Conservation (phyloP, 2,888 invertebrate species). For the Tetranychus truncatus region DNA sequence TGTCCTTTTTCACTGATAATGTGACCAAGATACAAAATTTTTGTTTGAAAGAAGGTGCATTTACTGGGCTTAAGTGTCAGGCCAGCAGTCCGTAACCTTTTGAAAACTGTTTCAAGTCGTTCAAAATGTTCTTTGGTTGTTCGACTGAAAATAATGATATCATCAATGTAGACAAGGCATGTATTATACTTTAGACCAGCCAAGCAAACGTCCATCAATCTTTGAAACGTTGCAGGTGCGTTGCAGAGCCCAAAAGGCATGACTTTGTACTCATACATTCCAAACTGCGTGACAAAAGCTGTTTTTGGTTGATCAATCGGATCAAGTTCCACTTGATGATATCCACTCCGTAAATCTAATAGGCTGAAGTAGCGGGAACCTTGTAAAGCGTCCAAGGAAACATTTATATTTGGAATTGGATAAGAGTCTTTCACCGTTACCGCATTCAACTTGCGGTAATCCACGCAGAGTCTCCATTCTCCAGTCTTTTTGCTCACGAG, state of each 20-base stretch:
- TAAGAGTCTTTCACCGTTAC: too few relatives aligned
- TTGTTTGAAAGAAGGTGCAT: too few relatives aligned
- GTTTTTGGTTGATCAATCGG: constrained; percentile 26
- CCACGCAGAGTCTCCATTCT: too few relatives aligned
- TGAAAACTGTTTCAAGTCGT: constrained; percentile 24
- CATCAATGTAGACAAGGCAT: constrained; percentile 26
- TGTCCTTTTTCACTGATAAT: too few relatives aligned
- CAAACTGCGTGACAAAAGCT: constrained; percentile 25
- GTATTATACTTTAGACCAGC: constrained; percentile 24
- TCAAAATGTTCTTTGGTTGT: constrained; percentile 23
- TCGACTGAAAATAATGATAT: constrained; percentile 24
- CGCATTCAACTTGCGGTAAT: too few relatives aligned
- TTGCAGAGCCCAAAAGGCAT: constrained; percentile 26
- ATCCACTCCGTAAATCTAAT: too few relatives aligned
- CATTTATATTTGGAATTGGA: too few relatives aligned
- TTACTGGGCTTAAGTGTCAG: too few relatives aligned
- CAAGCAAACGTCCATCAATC: constrained; percentile 25
- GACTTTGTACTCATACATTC: constrained; percentile 24
- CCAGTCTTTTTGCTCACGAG: too few relatives aligned
- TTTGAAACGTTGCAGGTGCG: constrained; percentile 26
- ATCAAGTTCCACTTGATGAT: constrained; percentile 25
- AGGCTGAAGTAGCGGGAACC: too few relatives aligned
- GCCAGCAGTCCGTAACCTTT: constrained; percentile 22
- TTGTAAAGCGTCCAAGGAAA: too few relatives aligned
- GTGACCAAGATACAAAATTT: too few relatives aligned